Base-by-base conservation (phyloP, 2,888 invertebrate genomes). In the Monoplex corrugatus region DNA sequence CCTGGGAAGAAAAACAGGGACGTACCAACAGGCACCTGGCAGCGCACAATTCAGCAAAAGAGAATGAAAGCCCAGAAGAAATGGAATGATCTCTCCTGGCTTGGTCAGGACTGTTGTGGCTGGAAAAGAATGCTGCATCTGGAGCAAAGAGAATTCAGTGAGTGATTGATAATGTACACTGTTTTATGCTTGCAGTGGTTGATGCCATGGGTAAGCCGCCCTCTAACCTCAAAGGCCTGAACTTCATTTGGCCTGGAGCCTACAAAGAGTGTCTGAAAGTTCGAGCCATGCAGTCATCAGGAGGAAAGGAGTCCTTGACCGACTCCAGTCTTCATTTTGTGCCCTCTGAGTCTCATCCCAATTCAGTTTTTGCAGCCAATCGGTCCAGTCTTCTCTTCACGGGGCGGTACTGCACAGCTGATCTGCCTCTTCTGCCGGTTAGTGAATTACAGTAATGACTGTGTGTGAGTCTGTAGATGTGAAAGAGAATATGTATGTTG, bases 251-350 rank as follows among this genome's bases (percentile, higher is more conserved):
- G 89, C 50, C 68, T 10, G 90, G 90, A 16, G 80, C 88, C 3
- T 90, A 88, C 84, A 86, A 90, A 63, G 89, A 90, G 86, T 90
- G 90, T 84, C 68, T 86, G 35, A 86, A 57, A 40, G 68, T 72
- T 8, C 23, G 5, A 2, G 50, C 68, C 6, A n/a, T 57, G 6
- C 32, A 85, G n/a, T 84, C 35, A 23, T 8, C 28, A 19, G 23
- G n/a, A 6, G 28, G n/a, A n/a, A n/a, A n/a, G n/a, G n/a, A n/a
- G n/a, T n/a, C 57, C 16, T 6, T 28, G 2, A 23, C 68, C 68
- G n/a, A 68, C 68, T 28, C 19, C 68, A n/a, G 28, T 28, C n/a
- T 28, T 28, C 28, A n/a, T n/a, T n/a, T n/a, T n/a, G n/a, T n/a
- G n/a, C n/a, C n/a, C n/a, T n/a, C n/a, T n/a, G n/a, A n/a, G n/a